phyloP scores from a whole-genome alignment of 2,113 vertebrate genomes.

The Mesitornis unicolor region DNA sequence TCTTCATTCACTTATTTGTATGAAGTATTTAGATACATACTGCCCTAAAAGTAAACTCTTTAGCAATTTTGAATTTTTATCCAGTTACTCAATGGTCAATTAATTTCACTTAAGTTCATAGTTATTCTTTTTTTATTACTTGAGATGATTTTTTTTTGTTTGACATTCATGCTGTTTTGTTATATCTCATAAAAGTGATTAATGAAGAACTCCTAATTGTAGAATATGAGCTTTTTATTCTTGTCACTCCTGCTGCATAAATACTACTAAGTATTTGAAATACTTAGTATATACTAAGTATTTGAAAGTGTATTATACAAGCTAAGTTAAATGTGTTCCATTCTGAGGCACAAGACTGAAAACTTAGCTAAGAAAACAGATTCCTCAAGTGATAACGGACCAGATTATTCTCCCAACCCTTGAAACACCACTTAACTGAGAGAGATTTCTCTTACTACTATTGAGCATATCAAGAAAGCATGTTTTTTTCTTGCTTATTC shows the following conservation, averaged over 20 bases:
- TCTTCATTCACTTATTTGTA: neutral
- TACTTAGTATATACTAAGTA: too few species aligned
- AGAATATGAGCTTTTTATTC: neutral
- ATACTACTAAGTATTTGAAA: conserved; percentile 7
- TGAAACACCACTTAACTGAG: neutral
- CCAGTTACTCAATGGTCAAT: neutral
- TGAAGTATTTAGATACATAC: neutral
- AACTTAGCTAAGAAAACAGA: neutral
- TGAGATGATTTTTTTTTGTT: neutral
- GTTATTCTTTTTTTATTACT: neutral
- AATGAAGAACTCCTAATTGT: neutral
- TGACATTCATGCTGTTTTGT: neutral
- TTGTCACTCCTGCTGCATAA: neutral
- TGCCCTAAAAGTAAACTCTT: conserved; percentile 26
- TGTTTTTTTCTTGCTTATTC: neutral
- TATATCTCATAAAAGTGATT: neutral
- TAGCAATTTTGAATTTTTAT: neutral
- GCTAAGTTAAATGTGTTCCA: neutral
- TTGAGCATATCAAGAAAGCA: neutral
- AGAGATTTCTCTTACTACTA: neutral
- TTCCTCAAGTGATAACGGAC: neutral
- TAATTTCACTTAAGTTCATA: conserved; percentile 22
- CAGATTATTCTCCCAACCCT: neutral
- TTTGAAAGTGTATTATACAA: neutral
- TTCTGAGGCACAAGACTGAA: neutral